Evolutionary conservation across 2,797 vertebrate species (phyloP).

Genomic region (Paguma larvata): DNA sequence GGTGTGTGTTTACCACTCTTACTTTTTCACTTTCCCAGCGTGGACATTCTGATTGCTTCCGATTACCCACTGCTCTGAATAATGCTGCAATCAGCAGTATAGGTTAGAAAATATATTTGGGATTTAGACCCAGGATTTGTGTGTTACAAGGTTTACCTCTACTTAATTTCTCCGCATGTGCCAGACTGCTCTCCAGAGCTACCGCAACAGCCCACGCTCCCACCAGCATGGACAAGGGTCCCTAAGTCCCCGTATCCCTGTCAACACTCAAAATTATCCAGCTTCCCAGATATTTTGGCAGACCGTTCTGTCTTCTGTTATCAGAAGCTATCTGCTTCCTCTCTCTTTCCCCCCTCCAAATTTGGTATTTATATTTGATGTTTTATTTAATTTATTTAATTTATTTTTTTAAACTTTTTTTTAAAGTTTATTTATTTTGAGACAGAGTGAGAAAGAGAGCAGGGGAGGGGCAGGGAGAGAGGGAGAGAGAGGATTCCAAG

Average conservation of each 20-base stretch:
- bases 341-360: not conserved
- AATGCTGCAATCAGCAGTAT: not conserved
- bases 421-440: no score
- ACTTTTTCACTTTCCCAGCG: not conserved
- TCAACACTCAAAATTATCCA: not conserved
- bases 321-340: not conserved
- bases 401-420: no score
- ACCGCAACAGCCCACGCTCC: not conserved
- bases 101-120: not conserved
- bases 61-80: not conserved
- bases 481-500: no score
- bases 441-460: no score
- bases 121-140: not conserved
- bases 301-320: not conserved
- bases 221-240: not conserved
- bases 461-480: no score
- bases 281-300: not conserved
- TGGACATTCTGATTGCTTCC: not conserved
- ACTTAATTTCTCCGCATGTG: not conserved
- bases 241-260: not conserved
- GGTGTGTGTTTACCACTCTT: not conserved
- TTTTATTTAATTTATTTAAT: not conserved
- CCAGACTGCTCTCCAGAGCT: not conserved
- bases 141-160: not conserved
- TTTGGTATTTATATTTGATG: constrained; percentile 37